Base-by-base conservation (phyloP, 2,113 vertebrate species). In the Brienomyrus longianalis region DNA sequence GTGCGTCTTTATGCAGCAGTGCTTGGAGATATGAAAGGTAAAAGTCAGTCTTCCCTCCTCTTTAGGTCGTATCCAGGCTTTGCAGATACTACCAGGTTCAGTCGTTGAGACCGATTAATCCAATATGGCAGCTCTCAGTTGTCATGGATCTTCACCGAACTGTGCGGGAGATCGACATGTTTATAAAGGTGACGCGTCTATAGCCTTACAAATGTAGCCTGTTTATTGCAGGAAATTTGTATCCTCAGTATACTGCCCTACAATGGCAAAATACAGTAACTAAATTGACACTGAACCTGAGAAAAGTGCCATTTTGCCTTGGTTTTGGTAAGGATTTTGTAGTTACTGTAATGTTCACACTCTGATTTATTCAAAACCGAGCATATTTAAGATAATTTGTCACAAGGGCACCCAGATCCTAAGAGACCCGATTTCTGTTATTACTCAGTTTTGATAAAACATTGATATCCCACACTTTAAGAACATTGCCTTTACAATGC, bases 121-220 rank as follows among this genome's bases (percentile, higher is more conserved):
- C 10, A 17, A 86, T 19, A 5, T 23, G 92, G 89, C 45, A 43
- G 2, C 80, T 94, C 0, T 91, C 90, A 10, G 95, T 94, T 66
- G 87, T 97, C 3, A 95, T 91, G 87, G 93, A 95, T n/a, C 94
- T 97, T 2, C 92, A 91, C 17, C 95, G 95, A 85, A 90, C 90
- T n/a, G 86, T 92, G 5, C 95, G 92, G 90, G 96, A 96, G 92
- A 80, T 97, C 93, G 93, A 94, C 90, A 92, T 95, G 89, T 97
- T 95, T 88, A 91, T 96, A 80, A 92, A 95, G 94, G 96, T 97
- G 74, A 90, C 4, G 0, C 6, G 2, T 43, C 74, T 74, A 11
- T 74, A 11, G n/a, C 9, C 11, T 21, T 80, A 19, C 74, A 35
- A 7, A 35, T 80, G 13, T 80, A 39, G 6, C 74, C 70, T 77